Percentiles rank a stretch among this genome's conserved stretches.
phyloP scores from a whole-genome alignment of 1,140 invertebrate species.

The Scaptomyza pallida region DNA sequence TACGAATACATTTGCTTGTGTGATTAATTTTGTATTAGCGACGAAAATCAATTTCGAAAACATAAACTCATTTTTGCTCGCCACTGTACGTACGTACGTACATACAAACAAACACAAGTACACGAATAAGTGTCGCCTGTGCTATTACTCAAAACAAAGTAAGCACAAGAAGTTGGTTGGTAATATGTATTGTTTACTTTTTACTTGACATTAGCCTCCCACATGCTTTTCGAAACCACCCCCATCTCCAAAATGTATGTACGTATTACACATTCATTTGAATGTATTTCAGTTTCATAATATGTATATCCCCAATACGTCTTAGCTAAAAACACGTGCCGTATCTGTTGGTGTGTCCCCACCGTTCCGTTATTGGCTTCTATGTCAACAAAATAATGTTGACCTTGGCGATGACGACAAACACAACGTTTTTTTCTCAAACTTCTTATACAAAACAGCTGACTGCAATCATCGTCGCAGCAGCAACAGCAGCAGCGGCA shows the following conservation, averaged over 20 bases:
- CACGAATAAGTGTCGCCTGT: constrained; percentile 23
- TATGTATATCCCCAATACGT: constrained; percentile 39
- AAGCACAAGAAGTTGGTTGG: constrained; percentile 28
- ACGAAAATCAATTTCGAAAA: too few relatives aligned
- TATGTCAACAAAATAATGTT: constrained; percentile 75
- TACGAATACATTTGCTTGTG: too few relatives aligned
- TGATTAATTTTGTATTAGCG: too few relatives aligned
- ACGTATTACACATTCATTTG: too few relatives aligned
- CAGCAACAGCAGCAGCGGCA: constrained; percentile 28
- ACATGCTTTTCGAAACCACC: too few relatives aligned
- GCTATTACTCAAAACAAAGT: constrained; percentile 77
- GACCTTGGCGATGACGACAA: constrained; percentile 62
- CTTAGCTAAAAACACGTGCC: constrained; percentile 37
- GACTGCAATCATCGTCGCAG: constrained; percentile 37
- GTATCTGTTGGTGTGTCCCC: constrained; percentile 34
- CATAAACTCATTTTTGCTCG: too few relatives aligned
- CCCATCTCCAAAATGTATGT: too few relatives aligned
- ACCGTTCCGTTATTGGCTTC: constrained; percentile 61
- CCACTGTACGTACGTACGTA: too few relatives aligned
- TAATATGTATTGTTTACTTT: constrained; percentile 23
- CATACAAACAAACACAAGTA: too few relatives aligned
- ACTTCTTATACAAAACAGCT: constrained; percentile 56
- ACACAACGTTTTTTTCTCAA: constrained; percentile 41
- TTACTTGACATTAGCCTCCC: constrained; percentile 19
- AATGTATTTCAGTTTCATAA: constrained; percentile 11